Percentiles rank a stretch among this genome's conserved stretches.
These are phyloP conservation scores for Hippocampus barbouri DNA, from an alignment of 2,113 vertebrate genomes.

Conservation along the genomic window DNA sequence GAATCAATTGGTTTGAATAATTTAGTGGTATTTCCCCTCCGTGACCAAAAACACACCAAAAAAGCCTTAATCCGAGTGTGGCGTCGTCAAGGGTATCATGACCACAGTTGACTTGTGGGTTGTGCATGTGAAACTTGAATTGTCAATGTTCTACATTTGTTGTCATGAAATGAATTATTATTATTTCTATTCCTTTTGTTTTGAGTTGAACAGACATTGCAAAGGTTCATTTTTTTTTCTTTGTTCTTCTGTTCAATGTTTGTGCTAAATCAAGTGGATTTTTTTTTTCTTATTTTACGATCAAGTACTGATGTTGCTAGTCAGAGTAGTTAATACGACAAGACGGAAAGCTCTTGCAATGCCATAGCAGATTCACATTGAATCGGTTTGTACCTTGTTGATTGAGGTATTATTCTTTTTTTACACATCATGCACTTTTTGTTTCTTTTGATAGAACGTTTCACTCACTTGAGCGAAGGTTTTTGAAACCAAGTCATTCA, in stretches of 20 bases:
- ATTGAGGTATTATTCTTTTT: background rate
- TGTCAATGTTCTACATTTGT: slow-evolving; percentile 39
- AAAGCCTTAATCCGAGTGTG: slow-evolving; percentile 1
- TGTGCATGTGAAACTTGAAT: slow-evolving; percentile 30
- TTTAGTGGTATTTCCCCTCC: slow-evolving; percentile 45
- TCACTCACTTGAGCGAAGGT: background rate
- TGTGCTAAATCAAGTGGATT: slow-evolving; percentile 84
- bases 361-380: slow-evolving; percentile 84
- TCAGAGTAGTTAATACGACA: slow-evolving; percentile 23
- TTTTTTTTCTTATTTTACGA: slow-evolving; percentile 20
- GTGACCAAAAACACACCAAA: background rate
- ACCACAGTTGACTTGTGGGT: background rate
- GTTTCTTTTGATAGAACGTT: background rate
- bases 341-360: slow-evolving; percentile 68
- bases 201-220: slow-evolving; percentile 35
- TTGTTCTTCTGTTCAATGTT: slow-evolving; percentile 35
- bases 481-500: background rate
- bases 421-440: background rate
- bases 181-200: slow-evolving; percentile 54
- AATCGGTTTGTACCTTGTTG: slow-evolving; percentile 57
- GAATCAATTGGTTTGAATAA: background rate
- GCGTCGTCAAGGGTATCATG: background rate
- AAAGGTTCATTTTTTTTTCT: slow-evolving; percentile 14
- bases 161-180: slow-evolving; percentile 36
- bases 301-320: slow-evolving; percentile 68